Evolutionary conservation across 2,113 vertebrate species (phyloP).

Genomic region (Bothrops jararaca): DNA sequence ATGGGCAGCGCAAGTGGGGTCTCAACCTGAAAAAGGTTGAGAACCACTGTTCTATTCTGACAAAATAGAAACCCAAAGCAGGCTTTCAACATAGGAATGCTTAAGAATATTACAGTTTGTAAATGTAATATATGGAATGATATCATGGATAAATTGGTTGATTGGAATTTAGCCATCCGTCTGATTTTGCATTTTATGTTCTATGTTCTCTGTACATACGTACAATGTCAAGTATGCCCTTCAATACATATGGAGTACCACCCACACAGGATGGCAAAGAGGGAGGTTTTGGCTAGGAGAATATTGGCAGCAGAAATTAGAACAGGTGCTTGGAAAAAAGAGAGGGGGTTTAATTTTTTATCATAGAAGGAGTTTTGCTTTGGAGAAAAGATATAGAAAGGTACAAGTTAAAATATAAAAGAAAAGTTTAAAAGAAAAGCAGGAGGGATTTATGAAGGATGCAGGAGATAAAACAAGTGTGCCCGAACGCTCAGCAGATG

Average conservation of each 20-base stretch:
- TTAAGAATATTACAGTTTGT: not conserved
- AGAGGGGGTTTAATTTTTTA: not conserved
- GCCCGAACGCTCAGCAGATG: not conserved
- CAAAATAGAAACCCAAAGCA: not conserved
- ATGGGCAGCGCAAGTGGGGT: no score
- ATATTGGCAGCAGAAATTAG: not conserved
- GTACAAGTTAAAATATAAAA: not conserved
- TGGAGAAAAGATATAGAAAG: not conserved
- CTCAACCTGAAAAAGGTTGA: no score
- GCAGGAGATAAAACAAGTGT: not conserved
- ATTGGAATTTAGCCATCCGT: not conserved
- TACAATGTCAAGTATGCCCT: not conserved
- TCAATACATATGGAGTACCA: not conserved
- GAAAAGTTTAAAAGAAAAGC: not conserved
- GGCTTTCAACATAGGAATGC: not conserved
- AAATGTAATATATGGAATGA: not conserved
- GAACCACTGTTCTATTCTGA: not conserved
- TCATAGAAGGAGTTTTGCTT: not conserved
- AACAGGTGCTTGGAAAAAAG: not conserved
- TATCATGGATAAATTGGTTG: not conserved
- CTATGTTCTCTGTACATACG: not conserved
- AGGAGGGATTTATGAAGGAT: not conserved
- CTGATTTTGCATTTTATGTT: not conserved
- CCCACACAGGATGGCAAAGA: not conserved
- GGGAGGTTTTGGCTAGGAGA: not conserved